Base-by-base conservation (phyloP, 2,113 vertebrate species). In the Pseudopodoces humilis region DNA sequence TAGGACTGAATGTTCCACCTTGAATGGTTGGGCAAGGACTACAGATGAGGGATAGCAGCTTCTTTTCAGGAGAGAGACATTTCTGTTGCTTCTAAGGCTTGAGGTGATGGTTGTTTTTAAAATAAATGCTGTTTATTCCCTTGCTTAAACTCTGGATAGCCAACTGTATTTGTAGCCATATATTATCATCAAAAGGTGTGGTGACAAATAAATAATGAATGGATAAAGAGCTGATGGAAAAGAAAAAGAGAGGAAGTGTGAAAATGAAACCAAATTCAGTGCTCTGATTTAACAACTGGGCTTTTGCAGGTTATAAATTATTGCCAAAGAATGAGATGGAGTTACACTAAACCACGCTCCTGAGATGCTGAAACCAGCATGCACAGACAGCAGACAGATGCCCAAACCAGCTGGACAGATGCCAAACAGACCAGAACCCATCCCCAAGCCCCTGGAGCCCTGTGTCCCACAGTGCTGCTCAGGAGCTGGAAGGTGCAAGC, bases 381-480 rank as follows among this genome's bases (percentile, higher is more conserved):
- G 24, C 21, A 7, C 3, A 37, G 60, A 3, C 30, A 56, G 43
- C 0, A 0, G 70, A 39, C 39, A 39, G 39, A 39, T 39, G 39
- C 27, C 30, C 10, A 2, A 9, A 7, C 16, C 11, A 39, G 18
- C 2, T 50, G 28, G 47, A 15, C 8, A n/a, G 33, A 8, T 71
- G 62, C 46, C 65, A 18, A 58, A 11, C 1, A 91, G 71, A 69
- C 47, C 21, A n/a, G 14, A 52, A 5, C 6, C 13, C 31, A 78
- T 21, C 8, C 44, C 39, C 63, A 65, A 13, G 67, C 70, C 46
- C 58, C n/a, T 43, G 31, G n/a, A 72, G 30, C 41, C 70, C 50
- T 74, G 19, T 15, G 18, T 82, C 41, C n/a, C 33, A 7, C 0
- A 2, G 27, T 37, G 30, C 72, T 70, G 52, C 23, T 52, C 3